phyloP scores from a whole-genome alignment of 1,140 invertebrate genomes.

The Neuroterus valhalla region DNA sequence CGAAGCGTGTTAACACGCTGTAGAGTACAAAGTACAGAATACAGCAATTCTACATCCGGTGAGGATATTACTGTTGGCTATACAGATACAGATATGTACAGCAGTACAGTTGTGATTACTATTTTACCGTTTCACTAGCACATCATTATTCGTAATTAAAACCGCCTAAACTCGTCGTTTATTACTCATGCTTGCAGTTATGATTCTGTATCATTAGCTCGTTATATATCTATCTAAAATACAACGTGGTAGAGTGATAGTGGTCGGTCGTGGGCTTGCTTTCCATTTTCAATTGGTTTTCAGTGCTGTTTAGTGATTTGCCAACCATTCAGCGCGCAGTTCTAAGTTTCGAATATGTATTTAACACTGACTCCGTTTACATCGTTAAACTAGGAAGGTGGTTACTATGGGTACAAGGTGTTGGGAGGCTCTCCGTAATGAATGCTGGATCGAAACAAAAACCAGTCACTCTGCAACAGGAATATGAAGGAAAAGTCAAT shows the following conservation, averaged over 20 bases:
- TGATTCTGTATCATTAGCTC: constrained; percentile 70
- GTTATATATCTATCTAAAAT: constrained; percentile 68
- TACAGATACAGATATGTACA: constrained; percentile 58
- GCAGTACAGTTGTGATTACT: constrained; percentile 50
- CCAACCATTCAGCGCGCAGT: no score
- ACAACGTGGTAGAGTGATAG: constrained; percentile 70
- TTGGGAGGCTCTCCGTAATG: no score
- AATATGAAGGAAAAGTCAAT: no score
- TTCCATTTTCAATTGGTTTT: constrained; percentile 60
- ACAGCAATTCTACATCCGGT: background rate
- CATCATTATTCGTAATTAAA: background rate
- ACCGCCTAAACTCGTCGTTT: constrained; percentile 46
- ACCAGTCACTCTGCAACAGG: no score
- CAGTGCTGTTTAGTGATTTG: no score
- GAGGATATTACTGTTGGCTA: constrained; percentile 52
- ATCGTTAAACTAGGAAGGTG: no score
- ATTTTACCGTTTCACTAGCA: constrained; percentile 43
- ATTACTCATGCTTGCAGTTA: constrained; percentile 64
- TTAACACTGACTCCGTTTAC: no score
- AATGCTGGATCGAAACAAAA: no score
- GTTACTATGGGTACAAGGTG: no score
- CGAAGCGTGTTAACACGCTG: no score
- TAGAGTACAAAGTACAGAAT: background rate
- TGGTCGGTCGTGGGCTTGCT: constrained; percentile 69
- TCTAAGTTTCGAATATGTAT: no score